These are phyloP conservation scores for Sminthurides bifidus DNA, from an alignment of 1,140 invertebrate genomes.

Conservation along the genomic window DNA sequence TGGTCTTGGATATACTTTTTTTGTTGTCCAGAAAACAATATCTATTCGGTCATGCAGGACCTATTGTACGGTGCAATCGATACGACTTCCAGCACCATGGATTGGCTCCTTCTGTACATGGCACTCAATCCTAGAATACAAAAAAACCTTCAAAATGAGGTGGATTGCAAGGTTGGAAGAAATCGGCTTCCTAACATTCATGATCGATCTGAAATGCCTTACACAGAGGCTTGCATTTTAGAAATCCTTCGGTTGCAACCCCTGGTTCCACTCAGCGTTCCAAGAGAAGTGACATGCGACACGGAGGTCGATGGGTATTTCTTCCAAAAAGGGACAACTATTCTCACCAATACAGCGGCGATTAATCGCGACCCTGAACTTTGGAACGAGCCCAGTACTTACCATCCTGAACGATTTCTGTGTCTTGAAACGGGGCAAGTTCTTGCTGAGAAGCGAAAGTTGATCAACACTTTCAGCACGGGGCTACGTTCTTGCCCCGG, in stretches of 20 bases:
- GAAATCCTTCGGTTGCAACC: neutral
- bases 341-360: neutral
- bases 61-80: constrained; percentile 67
- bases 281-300: neutral
- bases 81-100: constrained; percentile 61
- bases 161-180: constrained; percentile 58
- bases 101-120: constrained; percentile 65
- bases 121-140: constrained; percentile 62
- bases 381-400: too few relatives aligned
- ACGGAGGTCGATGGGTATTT: neutral
- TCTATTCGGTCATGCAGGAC: too few relatives aligned
- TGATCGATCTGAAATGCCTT: constrained; percentile 45
- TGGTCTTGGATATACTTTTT: too few relatives aligned
- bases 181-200: constrained; percentile 51
- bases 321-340: neutral
- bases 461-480: neutral
- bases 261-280: neutral
- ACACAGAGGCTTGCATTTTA: neutral
- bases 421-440: neutral
- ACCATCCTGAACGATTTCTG: neutral
- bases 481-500: neutral
- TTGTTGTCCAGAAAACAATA: too few relatives aligned
- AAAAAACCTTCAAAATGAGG: constrained; percentile 60
- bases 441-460: neutral
- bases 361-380: too few relatives aligned